phyloP scores from a whole-genome alignment of 1,140 invertebrate genomes.

The Brachionus rotundiformis region DNA sequence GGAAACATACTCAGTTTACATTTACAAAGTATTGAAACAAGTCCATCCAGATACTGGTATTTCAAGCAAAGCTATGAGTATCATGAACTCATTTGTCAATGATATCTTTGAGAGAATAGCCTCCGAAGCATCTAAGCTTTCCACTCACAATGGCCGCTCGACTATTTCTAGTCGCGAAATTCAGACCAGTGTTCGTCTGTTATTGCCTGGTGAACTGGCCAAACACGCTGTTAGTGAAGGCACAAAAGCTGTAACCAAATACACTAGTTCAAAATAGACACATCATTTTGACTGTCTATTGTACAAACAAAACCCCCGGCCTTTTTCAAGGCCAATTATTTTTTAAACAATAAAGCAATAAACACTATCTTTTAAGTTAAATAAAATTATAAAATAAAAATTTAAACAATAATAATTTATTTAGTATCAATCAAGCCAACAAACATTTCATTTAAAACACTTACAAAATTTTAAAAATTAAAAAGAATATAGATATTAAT shows the following conservation, averaged over 20 bases:
- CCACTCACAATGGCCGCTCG: slow-evolving; percentile 73
- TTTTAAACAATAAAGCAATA: slow-evolving; percentile 13
- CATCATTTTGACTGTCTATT: no score
- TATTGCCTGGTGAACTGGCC: slow-evolving; percentile 70
- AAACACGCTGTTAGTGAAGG: slow-evolving; percentile 70
- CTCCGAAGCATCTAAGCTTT: slow-evolving; percentile 71
- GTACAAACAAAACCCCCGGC: slow-evolving; percentile 18
- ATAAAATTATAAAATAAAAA: neutral
- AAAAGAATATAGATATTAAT: neutral
- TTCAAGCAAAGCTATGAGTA: slow-evolving; percentile 69
- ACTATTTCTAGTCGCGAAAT: slow-evolving; percentile 69
- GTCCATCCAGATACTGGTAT: slow-evolving; percentile 66
- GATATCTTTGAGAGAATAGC: slow-evolving; percentile 73
- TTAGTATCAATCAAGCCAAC: neutral
- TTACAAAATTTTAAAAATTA: neutral
- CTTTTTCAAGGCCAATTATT: slow-evolving; percentile 20
- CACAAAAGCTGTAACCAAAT: slow-evolving; percentile 67
- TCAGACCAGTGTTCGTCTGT: slow-evolving; percentile 69
- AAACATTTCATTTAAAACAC: neutral
- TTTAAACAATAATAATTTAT: neutral
- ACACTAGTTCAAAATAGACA: neutral
- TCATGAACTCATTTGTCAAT: slow-evolving; percentile 72
- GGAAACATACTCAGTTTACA: slow-evolving; percentile 55
- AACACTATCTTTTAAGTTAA: neutral
- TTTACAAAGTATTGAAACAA: slow-evolving; percentile 62